Evolutionary conservation across 2,113 vertebrate genomes (phyloP).

Genomic region (Heterocephalus glaber): DNA sequence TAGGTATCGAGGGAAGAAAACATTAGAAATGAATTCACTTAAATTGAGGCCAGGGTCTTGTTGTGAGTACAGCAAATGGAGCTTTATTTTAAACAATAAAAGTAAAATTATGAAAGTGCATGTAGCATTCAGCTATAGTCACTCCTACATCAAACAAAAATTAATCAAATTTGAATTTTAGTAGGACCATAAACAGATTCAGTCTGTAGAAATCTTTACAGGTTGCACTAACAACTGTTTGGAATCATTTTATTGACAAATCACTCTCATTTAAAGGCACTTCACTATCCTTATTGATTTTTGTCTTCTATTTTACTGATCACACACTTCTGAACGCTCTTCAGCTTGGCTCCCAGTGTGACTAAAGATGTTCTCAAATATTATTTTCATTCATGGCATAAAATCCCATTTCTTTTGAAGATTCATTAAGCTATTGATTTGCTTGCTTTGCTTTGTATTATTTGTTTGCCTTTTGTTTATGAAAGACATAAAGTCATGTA

Average conservation of each 20-base stretch:
- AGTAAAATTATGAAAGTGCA: slow-evolving; percentile 56
- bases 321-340: not conserved
- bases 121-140: not conserved
- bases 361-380: slow-evolving; percentile 26
- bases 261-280: slow-evolving; percentile 53
- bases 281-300: slow-evolving; percentile 8
- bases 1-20: not conserved
- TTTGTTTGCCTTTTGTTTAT: slow-evolving; percentile 63
- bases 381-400: not conserved
- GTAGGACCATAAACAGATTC: slow-evolving; percentile 56
- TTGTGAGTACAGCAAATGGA: not conserved
- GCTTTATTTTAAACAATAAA: slow-evolving; percentile 69
- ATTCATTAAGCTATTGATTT: slow-evolving; percentile 52
- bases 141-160: slow-evolving; percentile 48
- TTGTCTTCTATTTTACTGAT: slow-evolving; percentile 12
- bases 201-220: slow-evolving; percentile 61
- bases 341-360: not conserved
- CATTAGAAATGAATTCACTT: slow-evolving; percentile 32
- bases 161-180: slow-evolving; percentile 79
- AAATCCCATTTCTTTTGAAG: slow-evolving; percentile 45
- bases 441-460: slow-evolving; percentile 1
- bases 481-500: not conserved
- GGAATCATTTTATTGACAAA: slow-evolving; percentile 69
- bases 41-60: slow-evolving; percentile 29
- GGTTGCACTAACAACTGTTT: slow-evolving; percentile 49